Evolutionary conservation across 2,113 vertebrate species (phyloP).

Genomic region (Microcebus lehilahytsara): DNA sequence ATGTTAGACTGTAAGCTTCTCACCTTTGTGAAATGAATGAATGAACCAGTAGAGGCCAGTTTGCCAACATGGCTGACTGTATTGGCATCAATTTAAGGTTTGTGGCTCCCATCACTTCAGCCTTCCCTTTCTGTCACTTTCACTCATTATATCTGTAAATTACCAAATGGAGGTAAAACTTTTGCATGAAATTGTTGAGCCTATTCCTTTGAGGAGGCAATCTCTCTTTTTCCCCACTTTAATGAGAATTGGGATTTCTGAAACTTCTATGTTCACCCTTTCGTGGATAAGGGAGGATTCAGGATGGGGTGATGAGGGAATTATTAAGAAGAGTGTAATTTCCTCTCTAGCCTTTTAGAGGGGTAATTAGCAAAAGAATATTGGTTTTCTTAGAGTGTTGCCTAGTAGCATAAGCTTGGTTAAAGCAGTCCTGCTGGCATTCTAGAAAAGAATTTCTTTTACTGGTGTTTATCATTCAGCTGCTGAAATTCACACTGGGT

Average conservation of each 20-base stretch:
- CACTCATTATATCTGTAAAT: background rate
- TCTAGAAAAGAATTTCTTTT: conserved; percentile 44
- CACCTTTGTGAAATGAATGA: background rate
- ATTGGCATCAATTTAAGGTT: background rate
- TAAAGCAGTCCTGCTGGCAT: conserved; percentile 51
- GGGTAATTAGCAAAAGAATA: conserved; percentile 60
- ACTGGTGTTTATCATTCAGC: conserved; percentile 67
- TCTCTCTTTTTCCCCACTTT: background rate
- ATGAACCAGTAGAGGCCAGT: background rate
- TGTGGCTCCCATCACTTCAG: background rate
- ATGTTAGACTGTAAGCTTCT: background rate
- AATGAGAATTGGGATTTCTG: conserved; percentile 11
- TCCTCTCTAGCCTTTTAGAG: conserved; percentile 57
- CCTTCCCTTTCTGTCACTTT: background rate
- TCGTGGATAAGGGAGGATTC: conserved; percentile 32
- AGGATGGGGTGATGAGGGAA: background rate
- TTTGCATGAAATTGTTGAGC: background rate
- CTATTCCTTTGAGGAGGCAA: background rate
- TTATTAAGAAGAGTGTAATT: conserved; percentile 53
- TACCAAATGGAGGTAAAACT: background rate
- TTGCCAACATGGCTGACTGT: background rate
- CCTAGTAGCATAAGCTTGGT: conserved; percentile 48
- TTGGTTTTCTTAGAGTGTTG: conserved; percentile 62
- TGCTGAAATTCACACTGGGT: conserved; percentile 70
- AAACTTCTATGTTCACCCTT: background rate